Evolutionary conservation across 2,113 vertebrate genomes (phyloP), one percentile per base, ranked within the genome.

Genomic region (Grammomys dolichurus): DNA sequence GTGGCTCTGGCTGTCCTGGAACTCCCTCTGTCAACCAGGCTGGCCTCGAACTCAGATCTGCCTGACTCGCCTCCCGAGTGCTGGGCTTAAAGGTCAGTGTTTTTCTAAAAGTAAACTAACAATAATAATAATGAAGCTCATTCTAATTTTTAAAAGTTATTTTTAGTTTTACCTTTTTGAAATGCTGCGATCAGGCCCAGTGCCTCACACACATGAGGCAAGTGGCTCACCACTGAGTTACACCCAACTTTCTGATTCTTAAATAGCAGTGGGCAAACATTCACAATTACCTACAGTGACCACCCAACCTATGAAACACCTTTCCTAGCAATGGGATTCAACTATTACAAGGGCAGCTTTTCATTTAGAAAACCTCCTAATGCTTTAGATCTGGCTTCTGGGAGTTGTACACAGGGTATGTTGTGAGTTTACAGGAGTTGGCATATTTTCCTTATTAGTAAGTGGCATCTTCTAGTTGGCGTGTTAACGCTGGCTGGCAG

Each of bases 251-350:
- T 87, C 69, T 91, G n/a, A 70, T 54, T 91, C 33, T 93, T 94
- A 80, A 91, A 85, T 90, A 96, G 82, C 33, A 95, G 28, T 77
- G 80, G 78, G 31, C 89, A 48, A 88, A 92, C 92, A 63, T 88
- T 94, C 94, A 46, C 3, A 63, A 33, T 86, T 60, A 88, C 31
- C 46, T 63, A 81, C 65, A 93, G 28, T 93, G 65, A 93, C 28
- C 60, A 94, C 46, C 19, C 48, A 89, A 46, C 5, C 46, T 69
- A 67, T 86, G 40, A 76, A 84, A 81, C 67, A 78, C 84, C 92
- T 95, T 96, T 22, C 78, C 95, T 92, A 81, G 89, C 89, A 95
- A 87, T 56, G 40, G 63, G 36, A 36, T 90, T 94, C 46, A 92
- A 14, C 80, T 86, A 20, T 70, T 81, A 95, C 43, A 95, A 93